These are phyloP conservation scores for Drosophila bocqueti DNA, from an alignment of 1,140 invertebrate species.

Conservation along the genomic window DNA sequence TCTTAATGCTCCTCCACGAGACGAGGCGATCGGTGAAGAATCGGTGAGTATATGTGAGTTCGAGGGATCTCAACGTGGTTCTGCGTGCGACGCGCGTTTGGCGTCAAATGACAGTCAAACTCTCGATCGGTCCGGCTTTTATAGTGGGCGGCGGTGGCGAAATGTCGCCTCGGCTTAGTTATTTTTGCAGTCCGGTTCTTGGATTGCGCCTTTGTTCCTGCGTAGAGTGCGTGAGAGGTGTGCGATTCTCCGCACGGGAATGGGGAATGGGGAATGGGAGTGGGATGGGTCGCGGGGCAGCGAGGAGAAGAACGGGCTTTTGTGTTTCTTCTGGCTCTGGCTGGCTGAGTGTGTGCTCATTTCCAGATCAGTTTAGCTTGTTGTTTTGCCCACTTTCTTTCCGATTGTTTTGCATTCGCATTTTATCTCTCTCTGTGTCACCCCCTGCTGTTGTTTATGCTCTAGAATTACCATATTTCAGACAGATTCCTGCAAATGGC, in stretches of 20 bases:
- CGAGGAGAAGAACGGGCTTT: slow-evolving; percentile 27
- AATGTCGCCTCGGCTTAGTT: slow-evolving; percentile 22
- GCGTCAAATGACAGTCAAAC: slow-evolving; percentile 76
- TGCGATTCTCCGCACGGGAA: slow-evolving; percentile 42
- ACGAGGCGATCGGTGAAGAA: slow-evolving; percentile 17
- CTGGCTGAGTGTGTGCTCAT: slow-evolving; percentile 55
- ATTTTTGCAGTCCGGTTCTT: slow-evolving; percentile 70
- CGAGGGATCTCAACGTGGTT: slow-evolving; percentile 21
- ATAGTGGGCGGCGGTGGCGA: slow-evolving; percentile 60
- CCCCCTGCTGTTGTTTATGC: slow-evolving; percentile 62
- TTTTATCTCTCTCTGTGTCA: slow-evolving; percentile 38
- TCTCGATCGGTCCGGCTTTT: slow-evolving; percentile 59
- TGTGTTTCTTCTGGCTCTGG: slow-evolving; percentile 35
- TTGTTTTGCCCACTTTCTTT: slow-evolving; percentile 72
- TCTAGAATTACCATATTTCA: slow-evolving; percentile 66
- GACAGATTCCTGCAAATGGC: slow-evolving; percentile 35
- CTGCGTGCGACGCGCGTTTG: slow-evolving; percentile 64
- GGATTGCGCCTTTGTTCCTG: slow-evolving; percentile 78
- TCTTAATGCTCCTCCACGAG: slow-evolving; percentile 50
- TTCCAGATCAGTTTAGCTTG: slow-evolving; percentile 64
- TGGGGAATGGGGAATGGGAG: slow-evolving; percentile 19
- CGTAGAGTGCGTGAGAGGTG: slow-evolving; percentile 73
- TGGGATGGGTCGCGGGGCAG: slow-evolving; percentile 1
- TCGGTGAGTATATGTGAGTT: slow-evolving; percentile 22
- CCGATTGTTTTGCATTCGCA: slow-evolving; percentile 57